Conservation (phyloP, 2,113 vertebrate species). For the Rhinolophus ferrumequinum region DNA sequence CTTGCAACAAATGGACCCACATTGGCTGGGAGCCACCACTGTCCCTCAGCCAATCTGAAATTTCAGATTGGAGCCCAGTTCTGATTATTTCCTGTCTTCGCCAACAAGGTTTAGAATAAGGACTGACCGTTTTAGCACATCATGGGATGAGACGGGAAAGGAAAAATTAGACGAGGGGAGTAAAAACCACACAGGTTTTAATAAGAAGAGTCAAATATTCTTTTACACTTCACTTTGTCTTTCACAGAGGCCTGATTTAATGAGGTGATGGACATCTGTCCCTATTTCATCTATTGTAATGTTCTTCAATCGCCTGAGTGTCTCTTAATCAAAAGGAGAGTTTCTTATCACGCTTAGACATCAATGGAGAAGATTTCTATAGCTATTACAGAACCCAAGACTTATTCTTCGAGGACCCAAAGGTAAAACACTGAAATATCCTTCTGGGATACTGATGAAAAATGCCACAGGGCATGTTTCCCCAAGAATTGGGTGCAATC, state of each 20-base stretch:
- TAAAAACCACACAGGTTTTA: constrained; percentile 49
- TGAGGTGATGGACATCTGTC: constrained; percentile 75
- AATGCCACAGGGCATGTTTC: constrained; percentile 72
- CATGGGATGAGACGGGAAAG: background rate
- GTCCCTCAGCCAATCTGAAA: background rate
- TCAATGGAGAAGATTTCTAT: constrained; percentile 84
- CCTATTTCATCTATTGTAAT: constrained; percentile 81
- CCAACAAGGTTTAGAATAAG: background rate
- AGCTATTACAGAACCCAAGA: constrained; percentile 87
- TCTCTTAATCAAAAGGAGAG: constrained; percentile 87
- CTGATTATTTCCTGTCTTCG: background rate
- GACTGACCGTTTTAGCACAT: background rate
- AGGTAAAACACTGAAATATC: constrained; percentile 85
- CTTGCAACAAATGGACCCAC: background rate
- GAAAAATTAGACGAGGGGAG: background rate
- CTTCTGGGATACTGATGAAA: constrained; percentile 84
- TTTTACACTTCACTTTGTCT: constrained; percentile 65
- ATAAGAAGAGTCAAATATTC: constrained; percentile 67
- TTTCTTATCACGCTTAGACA: constrained; percentile 79
- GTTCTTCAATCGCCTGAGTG: constrained; percentile 80
- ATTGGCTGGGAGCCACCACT: rapidly evolving
- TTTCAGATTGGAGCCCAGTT: too few relatives aligned
- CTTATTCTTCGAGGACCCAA: constrained; percentile 84
- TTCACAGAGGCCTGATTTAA: constrained; percentile 75
- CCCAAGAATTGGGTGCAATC: constrained; percentile 80